Conservation (phyloP, 2,888 invertebrate species). For the Bruchidius siliquastri region DNA sequence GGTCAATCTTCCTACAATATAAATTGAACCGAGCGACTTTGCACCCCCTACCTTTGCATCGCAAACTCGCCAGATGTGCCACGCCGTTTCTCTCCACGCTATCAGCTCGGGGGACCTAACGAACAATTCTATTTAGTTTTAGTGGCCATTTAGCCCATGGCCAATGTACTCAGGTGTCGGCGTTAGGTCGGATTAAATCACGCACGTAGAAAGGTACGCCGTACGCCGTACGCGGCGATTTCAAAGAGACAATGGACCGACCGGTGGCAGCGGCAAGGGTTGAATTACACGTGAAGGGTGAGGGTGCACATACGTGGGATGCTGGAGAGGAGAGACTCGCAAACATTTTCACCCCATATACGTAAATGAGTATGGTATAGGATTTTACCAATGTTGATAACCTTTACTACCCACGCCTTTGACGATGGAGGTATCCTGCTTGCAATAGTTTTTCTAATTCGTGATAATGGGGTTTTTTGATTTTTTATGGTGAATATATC, state of each 20-base stretch:
- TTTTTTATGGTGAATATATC: no score
- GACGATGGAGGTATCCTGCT: no score
- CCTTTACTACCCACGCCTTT: no score
- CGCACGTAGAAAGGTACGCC: slow-evolving; percentile 40
- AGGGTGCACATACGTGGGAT: not conserved
- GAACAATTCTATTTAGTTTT: slow-evolving; percentile 47
- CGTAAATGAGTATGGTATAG: not conserved
- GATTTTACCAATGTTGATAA: no score
- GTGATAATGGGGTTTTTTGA: no score
- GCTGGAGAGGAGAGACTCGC: not conserved
- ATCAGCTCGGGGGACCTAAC: slow-evolving; percentile 13
- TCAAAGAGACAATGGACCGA: slow-evolving; percentile 9
- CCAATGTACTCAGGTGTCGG: slow-evolving; percentile 50
- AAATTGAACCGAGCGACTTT: not conserved
- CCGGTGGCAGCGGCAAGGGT: not conserved
- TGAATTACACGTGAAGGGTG: not conserved
- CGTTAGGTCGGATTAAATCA: slow-evolving; percentile 47
- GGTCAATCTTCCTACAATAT: not conserved
- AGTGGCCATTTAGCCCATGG: slow-evolving; percentile 44
- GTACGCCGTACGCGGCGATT: slow-evolving; percentile 11
- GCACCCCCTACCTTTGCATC: not conserved
- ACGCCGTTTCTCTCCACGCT: not conserved
- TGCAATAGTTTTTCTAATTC: no score
- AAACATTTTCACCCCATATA: not conserved
- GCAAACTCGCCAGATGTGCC: slow-evolving; percentile 44